Evolutionary conservation across 2,888 invertebrate species (phyloP), one percentile per base, ranked within the genome.

Genomic region (Ypsolopha scabrella): DNA sequence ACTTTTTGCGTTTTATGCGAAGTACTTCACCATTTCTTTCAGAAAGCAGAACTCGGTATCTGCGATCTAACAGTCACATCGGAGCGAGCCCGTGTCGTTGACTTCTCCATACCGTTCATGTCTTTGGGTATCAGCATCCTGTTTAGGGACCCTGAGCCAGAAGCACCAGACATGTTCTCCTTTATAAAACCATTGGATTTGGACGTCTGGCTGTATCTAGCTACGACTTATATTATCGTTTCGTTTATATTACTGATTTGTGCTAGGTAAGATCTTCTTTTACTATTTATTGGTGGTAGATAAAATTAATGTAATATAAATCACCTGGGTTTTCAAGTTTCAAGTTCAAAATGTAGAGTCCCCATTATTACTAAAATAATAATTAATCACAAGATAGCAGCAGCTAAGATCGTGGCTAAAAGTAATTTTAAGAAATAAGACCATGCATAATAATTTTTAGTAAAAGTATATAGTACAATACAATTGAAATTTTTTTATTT

Each of bases 21-120:
- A 7, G 34, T n/a, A 45, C 0, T 11, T 45, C 47, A 52, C 43
- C 57, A 46, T 60, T 52, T 54, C 58, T 57, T 51, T 41, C 78
- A 97, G 96, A 93, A 92, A 87, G 96, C 96, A 0, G 95, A 97
- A 70, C 87, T 99, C 57, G 98, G 95, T 0, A 91, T 99, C 35
- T 97, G 97, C 59, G 98, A 98, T 68, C 80, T 99, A 58, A 98
- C 98, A 2, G 98, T 99, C 51, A 98, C 96, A 3, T 94, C 94
- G 63, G 92, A 94, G 48, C 88, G 99, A 45, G 92, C 96, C 58
- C 88, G 90, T 52, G 93, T 92, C 9, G 95, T 96, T 0, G 97
- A 97, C 70, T 98, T 98, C 75, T 95, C 97, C 0, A 94, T 94
- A 80, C 99, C 99, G 0, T 99, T 98, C 74, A 98, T 99, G 96